Evolutionary conservation across 2,113 vertebrate genomes (phyloP), one percentile per base, ranked within the genome.

Genomic region (Pardalotus punctatus): DNA sequence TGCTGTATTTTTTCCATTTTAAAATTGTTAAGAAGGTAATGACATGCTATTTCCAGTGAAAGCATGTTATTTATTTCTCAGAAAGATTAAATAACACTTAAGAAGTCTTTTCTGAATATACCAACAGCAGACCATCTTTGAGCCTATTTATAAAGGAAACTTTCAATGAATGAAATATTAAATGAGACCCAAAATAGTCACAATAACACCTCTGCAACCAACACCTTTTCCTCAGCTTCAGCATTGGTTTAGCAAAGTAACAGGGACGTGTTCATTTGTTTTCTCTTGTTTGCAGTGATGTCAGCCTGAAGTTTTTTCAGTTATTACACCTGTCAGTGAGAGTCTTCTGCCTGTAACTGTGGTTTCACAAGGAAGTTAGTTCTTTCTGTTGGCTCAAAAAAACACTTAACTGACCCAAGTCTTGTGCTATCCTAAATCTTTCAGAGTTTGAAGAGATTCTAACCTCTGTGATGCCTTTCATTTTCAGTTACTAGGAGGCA

Each of bases 231-330:
- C 12, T 66, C 38, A 31, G 28, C 67, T 62, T 73, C 60, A 80
- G 0, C 0, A 0, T 3, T 38, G 12, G 35, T 42, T 65, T 36
- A 89, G 35, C 24, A 58, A 84, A 69, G 50, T n/a, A 62, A 76
- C 4, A 42, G 33, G 50, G 38, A 58, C 0, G 1, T 0, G 1
- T 33, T 91, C 33, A 31, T 58, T 69, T 88, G 36, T 54, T 38
- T 77, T 65, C 27, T 70, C 38, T 38, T 69, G 78, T 45, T 64
- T 74, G 60, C 64, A 88, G 69, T 73, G 36, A n/a, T 19, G n/a
- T 58, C 61, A 42, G 65, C 20, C 53, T 76, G 24, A 79, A 79
- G 73, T 62, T 51, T 77, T 43, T 93, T 86, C 80, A 60, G 83
- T 78, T 78, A 23, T 14, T 31, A 83, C 80, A 94, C 80, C 88